Evolutionary conservation across 2,888 invertebrate species (phyloP), one percentile per base, ranked within the genome.

Genomic region (Ctenicera cuprea): DNA sequence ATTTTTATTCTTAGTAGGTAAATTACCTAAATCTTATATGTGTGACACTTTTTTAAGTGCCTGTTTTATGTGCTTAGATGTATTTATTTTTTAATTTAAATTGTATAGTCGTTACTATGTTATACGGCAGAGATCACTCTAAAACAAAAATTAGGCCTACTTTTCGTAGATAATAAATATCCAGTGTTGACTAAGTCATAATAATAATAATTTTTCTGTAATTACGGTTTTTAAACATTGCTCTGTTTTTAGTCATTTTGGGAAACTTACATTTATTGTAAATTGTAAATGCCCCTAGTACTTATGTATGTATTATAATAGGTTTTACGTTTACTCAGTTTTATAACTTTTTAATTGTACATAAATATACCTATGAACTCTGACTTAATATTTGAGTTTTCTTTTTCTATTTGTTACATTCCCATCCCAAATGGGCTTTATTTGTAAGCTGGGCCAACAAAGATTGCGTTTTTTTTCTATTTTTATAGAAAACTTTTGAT

Each of bases 41-140:
- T 50, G 20, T 37, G 54, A 66, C 66, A 61, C 66, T 72, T 66
- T 50, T 52, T 52, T 26, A 72, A 72, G 72, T 72, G 72, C 72
- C 72, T 72, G 50, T 61, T 67, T 14, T 59, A 57, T 57, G 57
- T 71, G 65, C 65, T 64, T 65, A 71, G 48, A 57, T 71, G 26
- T 71, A 71, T 71, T 71, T 65, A 57, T 57, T 66, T 9, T 57
- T 66, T 66, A 30, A 7, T 45, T 62, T 62, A 18, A 43, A n/a
- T 11, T 45, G 41, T 57, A 66, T 18, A 52, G 50, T 37, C 14
- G 16, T 45, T 50, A 50, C 16, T 16, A 41, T 38, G 1, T 22
- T 50, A 22, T 20, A 12, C 20, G 22, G 4, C 20, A 50, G 18
- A 22, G 18, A 22, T 50, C 11, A 50, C 41, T 20, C 16, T 14